These are phyloP conservation scores for Epsilonema sp. DNA, from an alignment of 2,888 invertebrate species.

Conservation along the genomic window DNA sequence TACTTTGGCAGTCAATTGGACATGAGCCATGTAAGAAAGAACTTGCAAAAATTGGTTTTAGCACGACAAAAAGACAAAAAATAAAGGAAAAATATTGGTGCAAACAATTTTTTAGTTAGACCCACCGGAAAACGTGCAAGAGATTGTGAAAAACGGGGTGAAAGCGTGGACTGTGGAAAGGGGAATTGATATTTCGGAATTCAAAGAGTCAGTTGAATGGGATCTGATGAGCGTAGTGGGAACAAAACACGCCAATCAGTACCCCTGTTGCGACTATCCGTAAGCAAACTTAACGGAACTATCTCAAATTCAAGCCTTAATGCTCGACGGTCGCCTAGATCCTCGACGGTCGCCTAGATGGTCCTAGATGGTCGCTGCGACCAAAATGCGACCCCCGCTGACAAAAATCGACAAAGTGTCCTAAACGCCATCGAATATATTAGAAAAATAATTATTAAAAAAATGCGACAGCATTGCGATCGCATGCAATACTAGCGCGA, in stretches of 20 bases:
- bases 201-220: conserved; percentile 24
- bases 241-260: conserved; percentile 46
- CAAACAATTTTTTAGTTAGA: too few species aligned
- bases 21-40: conserved; percentile 22
- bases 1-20: conserved; percentile 24
- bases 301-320: too few species aligned
- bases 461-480: too few species aligned
- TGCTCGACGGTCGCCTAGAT: too few species aligned
- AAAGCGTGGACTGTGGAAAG: conserved; percentile 13
- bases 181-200: conserved; percentile 20
- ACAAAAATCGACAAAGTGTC: too few species aligned
- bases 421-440: too few species aligned
- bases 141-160: conserved; percentile 9
- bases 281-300: conserved; percentile 11
- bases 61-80: conserved; percentile 7
- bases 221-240: conserved; percentile 22
- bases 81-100: background rate
- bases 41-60: conserved; percentile 4
- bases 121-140: background rate
- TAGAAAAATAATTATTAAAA: too few species aligned
- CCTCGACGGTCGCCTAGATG: too few species aligned
- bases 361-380: too few species aligned
- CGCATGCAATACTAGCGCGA: too few species aligned
- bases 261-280: conserved; percentile 26
- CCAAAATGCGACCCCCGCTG: too few species aligned